Evolutionary conservation across 2,797 vertebrate species (phyloP).

Genomic region (Champsocephalus gunnari): DNA sequence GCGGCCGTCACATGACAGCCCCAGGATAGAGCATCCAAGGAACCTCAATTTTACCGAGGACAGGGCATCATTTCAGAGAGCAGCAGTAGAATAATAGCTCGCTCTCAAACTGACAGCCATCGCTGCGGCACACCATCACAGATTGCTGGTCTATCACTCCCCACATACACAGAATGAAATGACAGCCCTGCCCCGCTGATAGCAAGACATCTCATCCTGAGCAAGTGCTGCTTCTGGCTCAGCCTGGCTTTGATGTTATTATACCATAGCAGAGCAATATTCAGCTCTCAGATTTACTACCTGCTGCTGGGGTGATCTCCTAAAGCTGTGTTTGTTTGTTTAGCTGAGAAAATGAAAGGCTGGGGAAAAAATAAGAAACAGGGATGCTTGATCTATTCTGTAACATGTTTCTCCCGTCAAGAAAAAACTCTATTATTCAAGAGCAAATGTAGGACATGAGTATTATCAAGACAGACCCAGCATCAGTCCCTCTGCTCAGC

Average conservation of each 20-base stretch:
- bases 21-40: conserved; percentile 67
- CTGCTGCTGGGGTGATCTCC: conserved; percentile 65
- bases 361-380: conserved; percentile 23
- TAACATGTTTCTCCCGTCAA: conserved; percentile 30
- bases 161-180: conserved; percentile 55
- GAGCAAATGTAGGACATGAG: conserved; percentile 51
- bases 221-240: conserved; percentile 76
- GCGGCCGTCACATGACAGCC: conserved; percentile 72
- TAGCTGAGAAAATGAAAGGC: conserved; percentile 57
- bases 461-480: conserved; percentile 40
- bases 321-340: conserved; percentile 64
- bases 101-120: conserved; percentile 79
- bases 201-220: conserved; percentile 65
- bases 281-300: conserved; percentile 62
- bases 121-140: conserved; percentile 73
- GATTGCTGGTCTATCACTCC: conserved; percentile 79
- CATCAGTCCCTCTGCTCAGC: conserved; percentile 31
- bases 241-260: conserved; percentile 78
- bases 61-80: conserved; percentile 79
- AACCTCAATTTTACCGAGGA: conserved; percentile 72
- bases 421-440: conserved; percentile 47
- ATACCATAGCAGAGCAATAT: conserved; percentile 67
- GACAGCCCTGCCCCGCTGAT: conserved; percentile 73
- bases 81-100: conserved; percentile 76
- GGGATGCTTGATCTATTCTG: conserved; percentile 31